Evolutionary conservation across 2,113 vertebrate genomes (phyloP), one percentile per base, ranked within the genome.

Genomic region (Neodontobutis hainanensis): DNA sequence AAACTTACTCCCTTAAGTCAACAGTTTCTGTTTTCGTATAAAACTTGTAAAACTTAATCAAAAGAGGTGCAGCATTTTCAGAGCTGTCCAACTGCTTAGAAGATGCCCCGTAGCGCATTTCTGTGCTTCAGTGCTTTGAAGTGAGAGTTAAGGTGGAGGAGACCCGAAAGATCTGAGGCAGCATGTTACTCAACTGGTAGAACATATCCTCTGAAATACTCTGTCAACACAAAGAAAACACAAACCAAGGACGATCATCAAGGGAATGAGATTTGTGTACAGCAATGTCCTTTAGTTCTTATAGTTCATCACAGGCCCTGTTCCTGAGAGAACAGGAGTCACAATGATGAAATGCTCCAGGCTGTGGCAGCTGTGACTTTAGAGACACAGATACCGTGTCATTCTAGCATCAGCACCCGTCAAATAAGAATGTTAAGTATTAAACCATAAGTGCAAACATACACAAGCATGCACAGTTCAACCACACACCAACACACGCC

Each of bases 141-240:
- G 97, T 92, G 68, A 93, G 86, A 0, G 92, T 93, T 7, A 93
- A 77, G 9, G 92, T 97, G 34, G 97, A 98, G 8, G 97, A 99
- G 5, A 99, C 97, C 8, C 97, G 89, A 94, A 99, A 99, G 92
- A 99, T 99, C 88, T 99, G 97, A 35, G 97, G 97, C 75, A 99
- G 93, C 97, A 99, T 99, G 89, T 94, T 98, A 87, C 97, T 98
- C 77, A 99, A 88, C 36, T 99, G 97, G 90, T 96, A 99, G 88
- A 99, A 99, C 92, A 93, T 98, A 83, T 99, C 97, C 76, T 99
- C 97, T 32, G 97, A 99, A 90, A 99, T 98, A 73, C 93, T 97
- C 96, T 99, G 93, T 62, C 5, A 73, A 73, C 44, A 67, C n/a
- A 85, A 65, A 57, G 52, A 68, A 69, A 52, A 58, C 2, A 61